Base-by-base conservation (phyloP, 2,113 vertebrate species). In the Stegastes partitus region DNA sequence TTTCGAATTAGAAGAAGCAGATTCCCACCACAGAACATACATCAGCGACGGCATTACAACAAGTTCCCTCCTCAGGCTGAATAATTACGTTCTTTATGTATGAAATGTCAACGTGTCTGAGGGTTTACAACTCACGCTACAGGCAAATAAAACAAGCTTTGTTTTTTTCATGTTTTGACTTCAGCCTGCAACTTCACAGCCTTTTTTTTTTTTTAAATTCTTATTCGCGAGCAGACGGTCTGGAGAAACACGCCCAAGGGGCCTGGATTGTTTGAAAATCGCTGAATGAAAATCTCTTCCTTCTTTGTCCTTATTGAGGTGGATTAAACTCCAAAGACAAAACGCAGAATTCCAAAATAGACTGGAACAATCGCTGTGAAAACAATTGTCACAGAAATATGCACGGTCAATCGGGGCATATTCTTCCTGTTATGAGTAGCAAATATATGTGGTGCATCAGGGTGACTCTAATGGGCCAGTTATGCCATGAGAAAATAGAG, bases 341-440 rank as follows among this genome's bases (percentile, higher is more conserved):
- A 82, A 73, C 47, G 0, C 14, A 22, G 74, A 82, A 91, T 90
- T 88, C 76, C 86, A 91, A 90, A 89, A 88, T 81, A 86, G 81
- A 82, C 45, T 19, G n/a, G 82, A 88, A 91, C 75, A 87, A 91
- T 84, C 31, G 71, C 88, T 91, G 67, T 86, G 37, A 87, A 91
- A 93, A 94, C 91, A 92, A 72, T 84, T 81, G 82, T 86, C 84
- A 79, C 55, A 82, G 72, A 90, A 89, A 85, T 92, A 88, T 89
- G 86, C 25, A 0, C 18, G 25, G 77, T 67, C 76, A 68, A 78
- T 70, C 57, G 49, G 66, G 71, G 77, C 82, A 82, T 72, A 74
- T 85, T 88, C 86, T 76, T 89, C 89, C 82, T 93, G 93, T 92
- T 92, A 79, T 91, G 86, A 92, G 82, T 83, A 86, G 79, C 85